Evolutionary conservation across 2,797 vertebrate genomes (phyloP).

Genomic region (Pseudomugil tenellus): DNA sequence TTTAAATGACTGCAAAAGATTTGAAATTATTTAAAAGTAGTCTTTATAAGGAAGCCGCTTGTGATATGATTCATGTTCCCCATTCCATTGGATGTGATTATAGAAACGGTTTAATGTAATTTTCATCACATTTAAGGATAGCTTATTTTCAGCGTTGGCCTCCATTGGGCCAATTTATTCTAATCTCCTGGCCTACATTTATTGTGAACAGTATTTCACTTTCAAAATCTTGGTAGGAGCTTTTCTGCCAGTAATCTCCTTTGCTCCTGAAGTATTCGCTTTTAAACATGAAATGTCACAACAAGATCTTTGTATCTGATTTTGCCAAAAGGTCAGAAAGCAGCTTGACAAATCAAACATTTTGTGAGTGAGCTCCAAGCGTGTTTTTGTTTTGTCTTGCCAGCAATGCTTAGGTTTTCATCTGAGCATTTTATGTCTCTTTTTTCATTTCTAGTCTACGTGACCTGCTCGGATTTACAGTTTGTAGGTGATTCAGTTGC

Average conservation of each 20-base stretch:
- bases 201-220: slow-evolving; percentile 2
- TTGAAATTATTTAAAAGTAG: not conserved
- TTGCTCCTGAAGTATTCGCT: slow-evolving; percentile 43
- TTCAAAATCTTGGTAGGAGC: slow-evolving; percentile 29
- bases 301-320: slow-evolving; percentile 14
- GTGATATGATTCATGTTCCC: not conserved
- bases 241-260: slow-evolving; percentile 40
- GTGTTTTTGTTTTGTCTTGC: too few relatives aligned
- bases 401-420: too few relatives aligned
- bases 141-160: not conserved
- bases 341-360: not conserved
- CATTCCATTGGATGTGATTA: not conserved
- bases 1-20: not conserved
- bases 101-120: not conserved
- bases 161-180: slow-evolving; percentile 3
- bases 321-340: slow-evolving; percentile 4
- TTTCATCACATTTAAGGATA: not conserved
- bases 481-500: too few relatives aligned
- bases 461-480: too few relatives aligned
- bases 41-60: not conserved
- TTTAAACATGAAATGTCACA: slow-evolving; percentile 7
- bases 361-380: not conserved
- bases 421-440: too few relatives aligned
- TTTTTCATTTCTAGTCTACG: too few relatives aligned
- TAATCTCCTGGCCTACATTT: slow-evolving; percentile 10